Base-by-base conservation (phyloP, 1,140 invertebrate genomes). In the Pteromalus puparum region DNA sequence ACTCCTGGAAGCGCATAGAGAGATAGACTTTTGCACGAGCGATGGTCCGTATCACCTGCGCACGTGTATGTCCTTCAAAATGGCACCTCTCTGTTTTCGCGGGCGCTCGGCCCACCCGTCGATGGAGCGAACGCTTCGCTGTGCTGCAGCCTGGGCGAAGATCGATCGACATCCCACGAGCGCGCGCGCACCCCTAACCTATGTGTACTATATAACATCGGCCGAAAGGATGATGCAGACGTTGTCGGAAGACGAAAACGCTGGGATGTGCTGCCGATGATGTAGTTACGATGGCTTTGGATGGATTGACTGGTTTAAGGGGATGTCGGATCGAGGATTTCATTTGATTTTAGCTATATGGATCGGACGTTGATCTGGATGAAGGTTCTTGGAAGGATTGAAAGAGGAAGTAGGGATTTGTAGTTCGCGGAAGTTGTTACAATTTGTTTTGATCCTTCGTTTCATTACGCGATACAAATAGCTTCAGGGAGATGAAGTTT, bases 41-140 rank as follows among this genome's bases (percentile, higher is more conserved):
- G 74, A 2, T 1, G 76, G 7, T 9, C 48, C 38, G n/a, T 28
- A 76, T 76, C n/a, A 48, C 38, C 38, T 76, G 38, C 6, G 61
- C 34, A 68, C 65, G 53, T 24, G 76, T 78, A 53, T 78, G 76
- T 67, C 38, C 38, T 70, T 79, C 34, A 68, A 68, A 70, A 30
- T 10, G 15, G 34, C 65, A 70, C 78, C 26, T 15, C 28, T 70
- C 68, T 28, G 68, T 30, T 28, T 70, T 30, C 68, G 68, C 15
- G 68, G 10, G 61, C 61, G 38, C 38, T 34, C 30, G 53, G 53
- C 53, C 21, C 6, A 61, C 53, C 24, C 24, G 68, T 18, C 68
- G 68, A 70, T 28, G 28, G 68, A 28, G 24, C 68, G 12, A 26
- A 30, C 9, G 28, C 68, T 18, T n/a, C 15, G 53, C 53, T 53